phyloP scores from a whole-genome alignment of 2,113 vertebrate genomes.

The Verasper variegatus region DNA sequence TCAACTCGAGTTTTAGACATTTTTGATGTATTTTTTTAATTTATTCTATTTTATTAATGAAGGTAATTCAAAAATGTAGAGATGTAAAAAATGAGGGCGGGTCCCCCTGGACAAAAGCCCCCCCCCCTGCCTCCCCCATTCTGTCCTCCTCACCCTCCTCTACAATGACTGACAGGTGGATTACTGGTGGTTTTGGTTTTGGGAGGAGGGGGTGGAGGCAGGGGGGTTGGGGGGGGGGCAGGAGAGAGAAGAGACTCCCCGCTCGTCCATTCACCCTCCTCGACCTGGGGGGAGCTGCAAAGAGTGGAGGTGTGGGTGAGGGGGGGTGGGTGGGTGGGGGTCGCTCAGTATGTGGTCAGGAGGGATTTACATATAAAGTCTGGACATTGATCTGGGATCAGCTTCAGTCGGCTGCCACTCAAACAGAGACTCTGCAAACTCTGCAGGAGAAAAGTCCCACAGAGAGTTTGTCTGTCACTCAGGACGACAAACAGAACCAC shows the following conservation, averaged over 20 bases:
- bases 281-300: constrained; percentile 48
- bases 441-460: neutral
- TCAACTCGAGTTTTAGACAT: too few relatives aligned
- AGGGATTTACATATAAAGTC: constrained; percentile 72
- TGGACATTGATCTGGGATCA: constrained; percentile 52
- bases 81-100: too few relatives aligned
- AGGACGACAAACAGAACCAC: too few relatives aligned
- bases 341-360: constrained; percentile 62
- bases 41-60: too few relatives aligned
- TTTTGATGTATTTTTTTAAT: too few relatives aligned
- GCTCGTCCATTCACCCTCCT: constrained; percentile 54
- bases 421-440: neutral
- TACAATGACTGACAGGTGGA: constrained; percentile 69
- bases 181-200: constrained; percentile 53
- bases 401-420: constrained; percentile 15
- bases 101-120: constrained; percentile 30
- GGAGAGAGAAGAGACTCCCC: constrained; percentile 31
- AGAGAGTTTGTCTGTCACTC: too few relatives aligned
- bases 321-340: constrained; percentile 7
- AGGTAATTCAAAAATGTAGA: neutral
- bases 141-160: constrained; percentile 19
- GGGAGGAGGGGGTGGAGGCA: constrained; percentile 3
- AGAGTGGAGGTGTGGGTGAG: constrained; percentile 20
- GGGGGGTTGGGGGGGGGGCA: neutral
- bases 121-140: neutral